Evolutionary conservation across 2,113 vertebrate species (phyloP).

Genomic region (Onychostruthus taczanowskii): DNA sequence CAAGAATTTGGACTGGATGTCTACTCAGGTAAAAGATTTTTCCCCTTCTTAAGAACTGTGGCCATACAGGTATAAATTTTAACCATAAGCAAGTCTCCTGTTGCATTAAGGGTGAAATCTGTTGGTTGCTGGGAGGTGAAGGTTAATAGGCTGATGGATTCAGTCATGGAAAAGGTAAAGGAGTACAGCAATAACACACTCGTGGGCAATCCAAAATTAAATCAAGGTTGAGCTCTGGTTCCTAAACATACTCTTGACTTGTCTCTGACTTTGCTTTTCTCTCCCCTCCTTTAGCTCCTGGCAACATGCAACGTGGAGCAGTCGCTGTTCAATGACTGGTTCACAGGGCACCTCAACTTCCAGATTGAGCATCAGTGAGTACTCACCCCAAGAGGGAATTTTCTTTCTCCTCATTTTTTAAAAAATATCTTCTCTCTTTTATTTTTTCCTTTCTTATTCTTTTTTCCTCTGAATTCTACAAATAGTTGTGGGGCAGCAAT

Average conservation of each 20-base stretch:
- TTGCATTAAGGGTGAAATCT: not conserved
- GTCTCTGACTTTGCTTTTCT: not conserved
- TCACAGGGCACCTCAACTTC: conserved; percentile 80
- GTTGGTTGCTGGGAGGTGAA: not conserved
- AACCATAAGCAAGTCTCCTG: not conserved
- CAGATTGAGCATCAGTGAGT: conserved; percentile 82
- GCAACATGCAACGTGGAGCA: conserved; percentile 74
- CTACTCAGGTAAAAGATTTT: conserved; percentile 71
- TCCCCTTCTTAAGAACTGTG: not conserved
- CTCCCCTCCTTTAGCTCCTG: conserved; percentile 23
- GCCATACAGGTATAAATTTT: not conserved
- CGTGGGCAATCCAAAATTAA: not conserved
- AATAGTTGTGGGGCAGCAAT: not conserved
- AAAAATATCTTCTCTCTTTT: not conserved
- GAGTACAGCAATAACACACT: not conserved
- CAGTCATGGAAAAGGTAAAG: not conserved
- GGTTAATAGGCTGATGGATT: not conserved
- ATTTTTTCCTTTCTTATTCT: rapidly evolving
- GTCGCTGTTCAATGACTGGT: conserved; percentile 79
- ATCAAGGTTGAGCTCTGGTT: not conserved
- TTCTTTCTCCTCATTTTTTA: not conserved
- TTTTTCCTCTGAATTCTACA: not conserved
- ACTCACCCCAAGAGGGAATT: not conserved
- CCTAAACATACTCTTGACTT: not conserved
- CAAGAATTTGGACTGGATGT: conserved; percentile 77